Evolutionary conservation across 2,113 vertebrate genomes (phyloP).

Genomic region (Perognathus longimembris): DNA sequence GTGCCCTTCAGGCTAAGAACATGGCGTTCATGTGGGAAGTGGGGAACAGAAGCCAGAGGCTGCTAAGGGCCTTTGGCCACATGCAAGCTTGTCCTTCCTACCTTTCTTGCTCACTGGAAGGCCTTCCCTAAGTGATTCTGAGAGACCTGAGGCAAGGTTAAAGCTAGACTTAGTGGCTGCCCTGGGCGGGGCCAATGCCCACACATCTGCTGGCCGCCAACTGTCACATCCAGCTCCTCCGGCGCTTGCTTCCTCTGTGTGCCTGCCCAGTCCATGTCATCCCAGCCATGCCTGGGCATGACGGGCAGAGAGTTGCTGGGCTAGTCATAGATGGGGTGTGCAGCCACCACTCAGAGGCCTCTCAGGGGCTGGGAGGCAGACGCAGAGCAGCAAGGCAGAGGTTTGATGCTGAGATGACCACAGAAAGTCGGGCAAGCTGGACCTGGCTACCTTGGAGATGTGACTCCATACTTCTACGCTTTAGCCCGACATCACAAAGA

Average conservation of each 20-base stretch:
- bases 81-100: neutral
- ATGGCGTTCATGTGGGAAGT: neutral
- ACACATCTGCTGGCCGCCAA: neutral
- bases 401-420: neutral
- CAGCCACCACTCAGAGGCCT: neutral
- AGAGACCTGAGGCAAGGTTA: neutral
- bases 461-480: neutral
- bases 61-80: neutral
- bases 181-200: neutral
- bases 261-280: neutral
- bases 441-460: too few relatives aligned
- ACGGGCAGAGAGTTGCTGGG: neutral
- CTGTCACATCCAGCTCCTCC: neutral
- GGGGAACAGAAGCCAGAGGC: neutral
- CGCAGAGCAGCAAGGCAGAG: neutral
- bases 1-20: neutral
- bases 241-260: neutral
- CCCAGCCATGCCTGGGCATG: neutral
- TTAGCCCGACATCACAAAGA: neutral
- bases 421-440: neutral
- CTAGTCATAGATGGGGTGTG: neutral
- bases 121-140: neutral
- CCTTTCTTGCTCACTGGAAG: neutral
- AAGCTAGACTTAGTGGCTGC: neutral
- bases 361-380: neutral